Evolutionary conservation across 2,113 vertebrate species (phyloP).

Genomic region (Coryphaenoides rupestris): DNA sequence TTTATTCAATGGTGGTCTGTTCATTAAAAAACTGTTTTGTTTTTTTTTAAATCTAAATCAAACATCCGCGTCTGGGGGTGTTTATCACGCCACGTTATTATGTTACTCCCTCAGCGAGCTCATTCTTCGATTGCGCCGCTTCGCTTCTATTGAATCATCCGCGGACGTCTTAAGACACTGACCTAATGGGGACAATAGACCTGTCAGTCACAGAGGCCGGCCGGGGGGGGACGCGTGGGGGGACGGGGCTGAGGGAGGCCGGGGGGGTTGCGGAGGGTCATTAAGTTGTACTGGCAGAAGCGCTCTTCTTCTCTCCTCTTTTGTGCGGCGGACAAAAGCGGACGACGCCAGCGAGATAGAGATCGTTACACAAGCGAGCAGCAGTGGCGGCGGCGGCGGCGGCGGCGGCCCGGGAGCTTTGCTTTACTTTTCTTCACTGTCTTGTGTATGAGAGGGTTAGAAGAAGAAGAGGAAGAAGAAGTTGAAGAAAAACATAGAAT

Average conservation of each 20-base stretch:
- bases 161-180: constrained; percentile 18
- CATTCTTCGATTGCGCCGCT: neutral
- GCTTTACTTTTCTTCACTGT: constrained; percentile 41
- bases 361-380: constrained; percentile 58
- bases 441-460: constrained; percentile 29
- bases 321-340: constrained; percentile 54
- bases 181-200: constrained; percentile 25
- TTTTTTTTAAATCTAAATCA: constrained; percentile 29
- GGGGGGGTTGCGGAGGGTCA: constrained; percentile 14
- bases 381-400: too few relatives aligned
- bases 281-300: constrained; percentile 33
- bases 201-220: constrained; percentile 46
- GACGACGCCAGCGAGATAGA: constrained; percentile 50
- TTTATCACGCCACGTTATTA: neutral
- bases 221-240: constrained; percentile 6
- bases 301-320: constrained; percentile 48
- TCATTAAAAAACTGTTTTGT: neutral
- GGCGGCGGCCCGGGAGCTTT: constrained; percentile 35
- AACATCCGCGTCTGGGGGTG: constrained; percentile 27
- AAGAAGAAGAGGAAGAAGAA: constrained; percentile 9
- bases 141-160: constrained; percentile 21
- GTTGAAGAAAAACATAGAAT: neutral
- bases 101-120: neutral
- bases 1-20: too few relatives aligned
- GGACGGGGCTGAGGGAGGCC: neutral